Conservation (phyloP, 1,140 invertebrate species). For the Oedothorax gibbosus region DNA sequence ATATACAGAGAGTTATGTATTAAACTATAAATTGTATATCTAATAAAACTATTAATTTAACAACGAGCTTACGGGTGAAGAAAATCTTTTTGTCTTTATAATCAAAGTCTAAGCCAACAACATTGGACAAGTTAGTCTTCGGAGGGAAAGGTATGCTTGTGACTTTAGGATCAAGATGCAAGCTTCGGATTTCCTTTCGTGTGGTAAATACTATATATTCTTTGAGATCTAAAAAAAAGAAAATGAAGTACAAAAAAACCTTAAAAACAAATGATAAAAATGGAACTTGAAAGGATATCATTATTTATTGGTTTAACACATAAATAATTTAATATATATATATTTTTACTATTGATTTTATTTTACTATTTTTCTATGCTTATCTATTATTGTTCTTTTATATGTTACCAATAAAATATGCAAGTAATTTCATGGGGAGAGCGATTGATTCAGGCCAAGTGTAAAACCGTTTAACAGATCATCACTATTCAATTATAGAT, state of each 20-base stretch:
- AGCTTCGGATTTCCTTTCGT: conserved; percentile 87
- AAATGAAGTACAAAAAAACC: conserved; percentile 27
- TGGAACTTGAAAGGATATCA: neutral
- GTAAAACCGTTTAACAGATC: no score
- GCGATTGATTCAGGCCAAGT: no score
- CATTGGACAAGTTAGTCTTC: conserved; percentile 91
- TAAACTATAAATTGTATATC: neutral
- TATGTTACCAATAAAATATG: no score
- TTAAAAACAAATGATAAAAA: conserved; percentile 12
- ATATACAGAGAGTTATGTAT: neutral
- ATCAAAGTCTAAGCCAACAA: conserved; percentile 97
- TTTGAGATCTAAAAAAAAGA: conserved; percentile 68
- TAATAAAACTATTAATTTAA: neutral
- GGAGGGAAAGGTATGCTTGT: conserved; percentile 87
- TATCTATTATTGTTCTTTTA: no score
- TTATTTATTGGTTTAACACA: no score
- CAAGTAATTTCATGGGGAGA: no score
- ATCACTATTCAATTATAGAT: no score
- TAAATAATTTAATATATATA: no score
- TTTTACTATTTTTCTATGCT: no score
- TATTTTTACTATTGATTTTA: no score
- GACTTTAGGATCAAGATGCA: conserved; percentile 84
- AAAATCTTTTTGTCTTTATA: conserved; percentile 84
- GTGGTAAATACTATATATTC: conserved; percentile 94
- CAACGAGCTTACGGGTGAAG: conserved; percentile 78